These are phyloP conservation scores for Allobates femoralis DNA, from an alignment of 2,797 vertebrate species.

Conservation along the genomic window DNA sequence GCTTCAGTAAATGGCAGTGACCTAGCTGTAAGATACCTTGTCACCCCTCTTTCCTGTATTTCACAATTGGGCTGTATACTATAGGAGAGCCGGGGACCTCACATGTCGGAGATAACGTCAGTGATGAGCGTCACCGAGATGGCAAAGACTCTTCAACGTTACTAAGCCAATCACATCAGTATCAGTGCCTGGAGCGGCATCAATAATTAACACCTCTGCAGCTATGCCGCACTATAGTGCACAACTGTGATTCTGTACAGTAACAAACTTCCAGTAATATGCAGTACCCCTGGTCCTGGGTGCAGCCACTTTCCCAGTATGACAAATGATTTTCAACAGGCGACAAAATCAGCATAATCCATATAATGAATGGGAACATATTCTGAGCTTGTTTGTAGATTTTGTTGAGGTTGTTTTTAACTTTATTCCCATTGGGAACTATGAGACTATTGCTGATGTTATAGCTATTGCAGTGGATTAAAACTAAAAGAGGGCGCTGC, in stretches of 20 bases:
- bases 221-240: neutral
- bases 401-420: neutral
- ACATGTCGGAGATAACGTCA: neutral
- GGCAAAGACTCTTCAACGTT: neutral
- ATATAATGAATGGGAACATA: neutral
- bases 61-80: no score
- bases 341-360: neutral
- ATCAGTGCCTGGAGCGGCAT: neutral
- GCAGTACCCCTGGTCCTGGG: neutral
- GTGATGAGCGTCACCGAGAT: neutral
- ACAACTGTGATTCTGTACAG: neutral
- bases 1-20: no score
- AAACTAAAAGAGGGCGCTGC: neutral
- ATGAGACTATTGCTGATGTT: neutral
- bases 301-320: neutral
- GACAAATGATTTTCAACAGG: no score
- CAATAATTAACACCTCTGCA: conserved; percentile 17
- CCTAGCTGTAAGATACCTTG: no score
- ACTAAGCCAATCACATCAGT: neutral
- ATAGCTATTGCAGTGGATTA: neutral
- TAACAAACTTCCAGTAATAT: neutral
- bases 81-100: no score
- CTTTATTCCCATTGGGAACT: neutral
- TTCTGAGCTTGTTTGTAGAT: no score
- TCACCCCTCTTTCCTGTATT: no score